phyloP scores from a whole-genome alignment of 1,140 invertebrate genomes.

The Zaprionus inermis region DNA sequence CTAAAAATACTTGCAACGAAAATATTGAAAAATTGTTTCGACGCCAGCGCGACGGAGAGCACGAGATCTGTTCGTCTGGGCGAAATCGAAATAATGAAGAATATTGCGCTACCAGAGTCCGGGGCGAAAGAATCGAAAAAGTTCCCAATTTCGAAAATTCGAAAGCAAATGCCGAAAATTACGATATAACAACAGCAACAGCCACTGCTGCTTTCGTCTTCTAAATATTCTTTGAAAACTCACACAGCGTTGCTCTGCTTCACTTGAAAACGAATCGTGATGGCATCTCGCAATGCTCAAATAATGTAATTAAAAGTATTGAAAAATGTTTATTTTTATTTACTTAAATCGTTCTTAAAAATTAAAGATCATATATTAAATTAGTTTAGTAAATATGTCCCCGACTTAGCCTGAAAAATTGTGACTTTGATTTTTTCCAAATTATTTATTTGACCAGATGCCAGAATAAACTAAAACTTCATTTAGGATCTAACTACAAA shows the following conservation, averaged over 20 bases:
- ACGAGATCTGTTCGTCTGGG: slow-evolving; percentile 42
- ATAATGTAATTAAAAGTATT: background rate
- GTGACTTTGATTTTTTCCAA: background rate
- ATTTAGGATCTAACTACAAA: background rate
- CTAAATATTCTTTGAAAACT: background rate
- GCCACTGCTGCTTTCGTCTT: background rate
- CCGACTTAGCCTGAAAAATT: background rate
- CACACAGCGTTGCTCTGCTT: slow-evolving; percentile 11
- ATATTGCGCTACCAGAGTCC: slow-evolving; percentile 30
- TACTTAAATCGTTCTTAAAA: background rate
- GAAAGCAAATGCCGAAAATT: slow-evolving; percentile 24
- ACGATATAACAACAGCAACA: slow-evolving; percentile 9
- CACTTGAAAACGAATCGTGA: background rate
- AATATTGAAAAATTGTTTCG: slow-evolving; percentile 65
- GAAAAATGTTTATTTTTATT: background rate
- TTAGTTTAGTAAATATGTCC: background rate
- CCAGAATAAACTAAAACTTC: background rate
- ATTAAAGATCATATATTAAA: background rate
- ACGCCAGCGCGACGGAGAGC: slow-evolving; percentile 38
- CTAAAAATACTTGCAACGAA: slow-evolving; percentile 78
- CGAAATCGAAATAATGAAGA: slow-evolving; percentile 51
- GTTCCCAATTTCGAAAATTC: slow-evolving; percentile 28
- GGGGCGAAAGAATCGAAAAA: slow-evolving; percentile 25
- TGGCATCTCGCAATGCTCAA: too few species aligned
- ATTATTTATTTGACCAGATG: background rate